phyloP scores from a whole-genome alignment of 2,113 vertebrate genomes.

The Diphyllodes magnificus region DNA sequence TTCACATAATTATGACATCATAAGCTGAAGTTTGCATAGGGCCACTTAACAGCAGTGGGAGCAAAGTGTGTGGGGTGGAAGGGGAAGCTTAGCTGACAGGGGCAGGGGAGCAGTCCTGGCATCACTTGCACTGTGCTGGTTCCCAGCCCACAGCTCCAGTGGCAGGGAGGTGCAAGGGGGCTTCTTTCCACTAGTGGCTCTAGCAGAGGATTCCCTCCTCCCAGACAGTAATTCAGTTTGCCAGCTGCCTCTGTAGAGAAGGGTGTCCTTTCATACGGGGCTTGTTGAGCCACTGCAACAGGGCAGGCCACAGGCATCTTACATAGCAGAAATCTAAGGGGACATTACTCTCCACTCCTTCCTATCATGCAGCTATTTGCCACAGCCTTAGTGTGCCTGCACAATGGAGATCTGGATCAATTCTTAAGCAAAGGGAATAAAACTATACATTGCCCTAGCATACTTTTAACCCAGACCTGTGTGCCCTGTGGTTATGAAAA shows the following conservation, averaged over 20 bases:
- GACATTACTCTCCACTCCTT: background rate
- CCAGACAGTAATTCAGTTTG: background rate
- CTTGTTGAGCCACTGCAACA: background rate
- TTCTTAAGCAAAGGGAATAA: background rate
- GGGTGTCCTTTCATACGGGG: background rate
- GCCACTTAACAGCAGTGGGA: background rate
- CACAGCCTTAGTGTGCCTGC: background rate
- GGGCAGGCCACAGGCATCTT: background rate
- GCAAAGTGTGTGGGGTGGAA: background rate
- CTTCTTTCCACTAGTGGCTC: background rate
- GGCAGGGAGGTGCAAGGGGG: accelerated
- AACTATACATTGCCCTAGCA: background rate
- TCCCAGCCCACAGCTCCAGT: background rate
- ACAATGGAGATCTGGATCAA: background rate
- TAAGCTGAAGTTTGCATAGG: background rate
- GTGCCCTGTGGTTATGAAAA: background rate
- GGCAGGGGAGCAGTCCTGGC: background rate
- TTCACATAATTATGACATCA: background rate
- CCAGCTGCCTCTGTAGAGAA: background rate
- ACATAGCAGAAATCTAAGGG: background rate
- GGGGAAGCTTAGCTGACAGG: background rate
- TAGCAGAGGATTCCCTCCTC: background rate
- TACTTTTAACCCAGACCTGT: background rate
- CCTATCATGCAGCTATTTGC: background rate
- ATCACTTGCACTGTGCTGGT: background rate